phyloP scores from a whole-genome alignment of 1,140 invertebrate genomes.

The Leptinotarsa defecta region DNA sequence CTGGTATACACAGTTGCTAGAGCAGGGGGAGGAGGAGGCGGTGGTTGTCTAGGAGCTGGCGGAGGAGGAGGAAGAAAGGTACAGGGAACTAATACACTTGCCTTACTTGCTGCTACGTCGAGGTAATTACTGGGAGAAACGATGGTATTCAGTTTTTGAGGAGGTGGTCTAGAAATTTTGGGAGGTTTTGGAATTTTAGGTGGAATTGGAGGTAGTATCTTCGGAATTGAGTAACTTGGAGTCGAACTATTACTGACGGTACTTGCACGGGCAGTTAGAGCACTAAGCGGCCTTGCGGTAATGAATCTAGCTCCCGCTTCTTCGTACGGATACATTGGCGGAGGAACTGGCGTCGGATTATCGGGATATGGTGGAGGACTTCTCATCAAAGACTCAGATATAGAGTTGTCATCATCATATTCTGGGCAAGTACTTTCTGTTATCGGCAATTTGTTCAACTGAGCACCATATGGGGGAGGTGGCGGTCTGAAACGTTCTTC shows the following conservation, averaged over 20 bases:
- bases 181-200: constrained; percentile 60
- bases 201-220: constrained; percentile 62
- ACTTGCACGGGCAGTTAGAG: constrained; percentile 69
- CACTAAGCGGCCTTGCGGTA: constrained; percentile 69
- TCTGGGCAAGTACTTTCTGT: constrained; percentile 29
- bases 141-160: constrained; percentile 57
- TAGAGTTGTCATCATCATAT: constrained; percentile 37
- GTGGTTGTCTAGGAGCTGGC: constrained; percentile 56
- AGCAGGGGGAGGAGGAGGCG: constrained; percentile 61
- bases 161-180: constrained; percentile 57
- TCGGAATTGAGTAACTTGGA: constrained; percentile 58
- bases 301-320: constrained; percentile 70
- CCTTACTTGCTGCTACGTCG: constrained; percentile 67
- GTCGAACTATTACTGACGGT: constrained; percentile 60
- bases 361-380: constrained; percentile 65
- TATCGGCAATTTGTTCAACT: constrained; percentile 49
- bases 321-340: constrained; percentile 56
- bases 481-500: constrained; percentile 53
- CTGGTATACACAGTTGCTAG: constrained; percentile 67
- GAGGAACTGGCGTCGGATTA: constrained; percentile 55
- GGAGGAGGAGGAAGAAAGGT: constrained; percentile 63
- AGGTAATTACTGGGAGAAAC: constrained; percentile 71
- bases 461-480: constrained; percentile 58
- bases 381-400: constrained; percentile 47
- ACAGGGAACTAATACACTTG: constrained; percentile 66